These are phyloP conservation scores for Asteroscopus sphinx DNA, from an alignment of 2,888 invertebrate species.

Conservation along the genomic window DNA sequence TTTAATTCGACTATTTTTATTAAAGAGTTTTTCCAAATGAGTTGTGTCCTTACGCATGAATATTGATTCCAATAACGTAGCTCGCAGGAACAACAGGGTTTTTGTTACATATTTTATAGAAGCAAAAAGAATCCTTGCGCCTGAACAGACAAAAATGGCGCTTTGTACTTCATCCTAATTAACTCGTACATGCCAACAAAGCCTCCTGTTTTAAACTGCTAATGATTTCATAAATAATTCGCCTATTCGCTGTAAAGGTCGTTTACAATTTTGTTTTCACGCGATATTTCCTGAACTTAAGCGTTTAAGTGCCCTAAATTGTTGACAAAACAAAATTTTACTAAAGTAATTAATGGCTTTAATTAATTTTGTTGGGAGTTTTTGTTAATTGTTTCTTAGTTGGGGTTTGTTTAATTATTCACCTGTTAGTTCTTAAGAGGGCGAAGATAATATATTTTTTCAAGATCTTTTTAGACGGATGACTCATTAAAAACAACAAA, in stretches of 20 bases:
- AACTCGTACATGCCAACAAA: constrained; percentile 18
- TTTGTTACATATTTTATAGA: no score
- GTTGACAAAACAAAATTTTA: constrained; percentile 45
- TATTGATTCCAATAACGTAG: no score
- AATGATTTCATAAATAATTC: constrained; percentile 46
- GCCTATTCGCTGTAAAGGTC: constrained; percentile 28
- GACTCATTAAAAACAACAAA: no score
- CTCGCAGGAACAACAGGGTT: no score
- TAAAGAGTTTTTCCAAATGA: no score
- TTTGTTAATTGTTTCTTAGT: constrained; percentile 8
- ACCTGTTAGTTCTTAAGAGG: background rate
- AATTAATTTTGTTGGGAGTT: constrained; percentile 26
- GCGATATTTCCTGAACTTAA: constrained; percentile 46
- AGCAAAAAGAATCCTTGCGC: no score
- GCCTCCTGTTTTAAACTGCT: constrained; percentile 3
- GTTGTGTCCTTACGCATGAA: no score
- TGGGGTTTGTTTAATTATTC: constrained; percentile 1
- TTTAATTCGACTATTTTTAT: no score
- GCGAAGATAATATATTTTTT: no score
- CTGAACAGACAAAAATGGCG: no score
- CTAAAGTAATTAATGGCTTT: constrained; percentile 38
- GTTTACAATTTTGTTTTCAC: constrained; percentile 33
- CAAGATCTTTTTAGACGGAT: no score
- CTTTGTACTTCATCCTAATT: constrained; percentile 10
- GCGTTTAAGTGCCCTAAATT: constrained; percentile 42